phyloP scores from a whole-genome alignment of 2,113 vertebrate species.

The Sceloporus tristichus region DNA sequence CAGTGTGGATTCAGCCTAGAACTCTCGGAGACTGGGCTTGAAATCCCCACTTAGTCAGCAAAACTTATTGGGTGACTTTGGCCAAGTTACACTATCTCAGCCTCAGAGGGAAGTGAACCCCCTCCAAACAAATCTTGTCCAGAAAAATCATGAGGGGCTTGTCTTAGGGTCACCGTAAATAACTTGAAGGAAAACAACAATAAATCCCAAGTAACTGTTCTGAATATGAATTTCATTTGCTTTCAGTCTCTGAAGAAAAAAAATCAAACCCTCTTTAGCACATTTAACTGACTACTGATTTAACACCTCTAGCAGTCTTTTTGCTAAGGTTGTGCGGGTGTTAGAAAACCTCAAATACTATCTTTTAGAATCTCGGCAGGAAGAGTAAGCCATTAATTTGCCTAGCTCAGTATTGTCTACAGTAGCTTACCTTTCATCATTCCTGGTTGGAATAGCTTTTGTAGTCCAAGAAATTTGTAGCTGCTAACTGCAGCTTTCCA shows the following conservation, averaged over 20 bases:
- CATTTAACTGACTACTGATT: conserved; percentile 2
- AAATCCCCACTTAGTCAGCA: too few species aligned
- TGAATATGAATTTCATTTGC: not conserved
- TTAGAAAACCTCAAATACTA: not conserved
- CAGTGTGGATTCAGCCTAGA: too few species aligned
- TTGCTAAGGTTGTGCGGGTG: conserved; percentile 23
- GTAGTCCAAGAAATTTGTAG: not conserved
- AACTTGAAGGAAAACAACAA: too few species aligned
- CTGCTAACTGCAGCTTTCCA: not conserved
- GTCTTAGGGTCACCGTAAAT: too few species aligned
- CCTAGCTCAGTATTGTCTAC: not conserved
- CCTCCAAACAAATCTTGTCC: too few species aligned
- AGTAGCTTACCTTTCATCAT: not conserved
- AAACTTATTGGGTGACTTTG: too few species aligned
- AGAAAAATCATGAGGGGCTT: too few species aligned
- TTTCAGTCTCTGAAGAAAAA: conserved; percentile 22
- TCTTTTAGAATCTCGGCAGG: not conserved
- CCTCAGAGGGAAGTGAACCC: too few species aligned
- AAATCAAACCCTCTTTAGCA: not conserved
- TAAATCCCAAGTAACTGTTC: not conserved
- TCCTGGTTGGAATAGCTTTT: too few species aligned
- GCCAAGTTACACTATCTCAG: too few species aligned
- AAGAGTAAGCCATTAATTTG: not conserved
- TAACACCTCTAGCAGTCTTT: not conserved
- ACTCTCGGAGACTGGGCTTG: too few species aligned